Base-by-base conservation (phyloP, 1,140 invertebrate genomes). In the Catajapyx aquilonaris region DNA sequence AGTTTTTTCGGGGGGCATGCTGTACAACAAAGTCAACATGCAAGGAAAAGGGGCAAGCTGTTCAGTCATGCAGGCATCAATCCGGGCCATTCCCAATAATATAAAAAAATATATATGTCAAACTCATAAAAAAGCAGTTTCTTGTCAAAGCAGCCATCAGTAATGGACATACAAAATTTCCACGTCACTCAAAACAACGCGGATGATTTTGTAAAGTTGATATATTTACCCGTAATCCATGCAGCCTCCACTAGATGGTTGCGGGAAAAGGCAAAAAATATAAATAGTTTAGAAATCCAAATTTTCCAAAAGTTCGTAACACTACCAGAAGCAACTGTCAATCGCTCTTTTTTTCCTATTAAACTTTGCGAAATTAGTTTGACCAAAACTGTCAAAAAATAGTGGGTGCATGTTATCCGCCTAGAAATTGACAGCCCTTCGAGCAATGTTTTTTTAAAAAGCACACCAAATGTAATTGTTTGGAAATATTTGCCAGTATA, bases 161-260 rank as follows among this genome's bases (percentile, higher is more conserved):
- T n/a, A n/a, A n/a, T n/a, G n/a, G n/a, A n/a, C n/a, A n/a, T n/a
- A 17, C n/a, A 19, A 34, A 34, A 19, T 18, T 17, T 11, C 15
- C 18, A 18, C 19, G 20, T 17, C n/a, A 13, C 15, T 18, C n/a
- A 34, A 11, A 34, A 15, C 19, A 34, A 17, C n/a, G n/a, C n/a
- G n/a, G 18, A 34, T 16, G 19, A 16, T 34, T 34, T 28, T 28
- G 23, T 28, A 23, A 31, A 13, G 21, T 18, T 32, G 23, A 15
- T 34, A 44, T 44, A 44, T 35, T 44, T 42, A 44, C 40, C 42
- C 42, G 20, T 44, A 42, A 16, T 44, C 35, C 40, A 44, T n/a
- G 35, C 41, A 35, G 42, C 42, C 34, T 32, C 42, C 42, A 42
- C 42, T 44, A 44, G 17, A 41, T 18, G 30, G 23, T n/a, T 36